These are phyloP conservation scores for Polypedilum vanderplanki DNA, from an alignment of 1,140 invertebrate species.

Conservation along the genomic window DNA sequence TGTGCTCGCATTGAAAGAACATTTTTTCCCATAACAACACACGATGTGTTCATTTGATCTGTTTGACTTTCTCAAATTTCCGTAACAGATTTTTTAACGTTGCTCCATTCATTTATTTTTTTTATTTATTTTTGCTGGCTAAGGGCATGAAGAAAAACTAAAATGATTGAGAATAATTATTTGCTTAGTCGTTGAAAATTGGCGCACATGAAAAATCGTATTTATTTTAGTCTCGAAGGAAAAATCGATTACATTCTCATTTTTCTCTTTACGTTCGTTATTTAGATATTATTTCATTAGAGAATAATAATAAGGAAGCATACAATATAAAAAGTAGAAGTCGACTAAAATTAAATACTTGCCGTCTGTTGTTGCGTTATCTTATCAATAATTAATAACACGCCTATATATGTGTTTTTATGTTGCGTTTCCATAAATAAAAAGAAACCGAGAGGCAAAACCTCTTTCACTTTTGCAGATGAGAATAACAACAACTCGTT, in stretches of 20 bases:
- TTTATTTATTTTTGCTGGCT: neutral
- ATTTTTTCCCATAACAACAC: neutral
- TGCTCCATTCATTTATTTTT: no score
- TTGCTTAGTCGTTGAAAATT: neutral
- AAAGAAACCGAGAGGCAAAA: neutral
- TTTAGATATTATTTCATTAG: no score
- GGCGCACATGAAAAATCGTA: neutral
- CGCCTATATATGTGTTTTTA: neutral
- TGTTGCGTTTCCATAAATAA: constrained; percentile 10
- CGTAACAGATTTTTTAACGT: neutral
- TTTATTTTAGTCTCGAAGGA: neutral
- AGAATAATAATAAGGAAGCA: no score
- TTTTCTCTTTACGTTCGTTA: neutral
- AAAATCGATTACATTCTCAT: constrained; percentile 18
- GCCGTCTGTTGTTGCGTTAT: neutral
- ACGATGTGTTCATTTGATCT: neutral
- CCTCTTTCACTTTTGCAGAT: constrained; percentile 5
- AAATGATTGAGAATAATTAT: constrained; percentile 14
- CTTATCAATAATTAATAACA: constrained; percentile 20
- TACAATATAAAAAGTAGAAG: no score
- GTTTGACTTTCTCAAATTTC: constrained; percentile 13
- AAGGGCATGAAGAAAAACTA: neutral
- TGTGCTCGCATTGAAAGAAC: no score
- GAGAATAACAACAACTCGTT: neutral
- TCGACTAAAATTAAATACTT: no score